phyloP scores from a whole-genome alignment of 2,888 invertebrate genomes.

The Imbricaverruca yamaguchii region DNA sequence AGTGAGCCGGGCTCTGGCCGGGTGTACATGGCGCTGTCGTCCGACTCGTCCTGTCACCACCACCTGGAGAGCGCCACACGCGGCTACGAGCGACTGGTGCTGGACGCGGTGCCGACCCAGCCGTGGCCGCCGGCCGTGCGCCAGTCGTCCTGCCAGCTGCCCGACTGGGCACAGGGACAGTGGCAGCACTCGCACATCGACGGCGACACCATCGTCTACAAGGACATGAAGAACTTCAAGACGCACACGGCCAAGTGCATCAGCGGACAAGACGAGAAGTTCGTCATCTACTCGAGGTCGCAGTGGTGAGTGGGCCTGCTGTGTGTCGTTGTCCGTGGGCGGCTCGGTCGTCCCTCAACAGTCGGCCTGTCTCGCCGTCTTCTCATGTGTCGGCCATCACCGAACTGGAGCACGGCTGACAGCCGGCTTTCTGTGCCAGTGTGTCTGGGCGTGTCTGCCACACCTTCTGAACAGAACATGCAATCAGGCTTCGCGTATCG shows the following conservation, averaged over 20 bases:
- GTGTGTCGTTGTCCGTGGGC: too few relatives aligned
- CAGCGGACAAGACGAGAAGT: constrained; percentile 43
- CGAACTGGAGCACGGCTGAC: too few relatives aligned
- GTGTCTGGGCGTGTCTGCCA: not conserved
- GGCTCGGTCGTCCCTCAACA: too few relatives aligned
- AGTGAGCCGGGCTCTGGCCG: constrained; percentile 47
- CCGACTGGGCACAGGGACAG: constrained; percentile 54
- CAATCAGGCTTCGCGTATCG: not conserved
- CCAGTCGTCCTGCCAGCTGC: constrained; percentile 46
- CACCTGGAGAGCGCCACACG: constrained; percentile 49
- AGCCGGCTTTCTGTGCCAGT: too few relatives aligned
- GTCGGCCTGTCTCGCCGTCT: too few relatives aligned
- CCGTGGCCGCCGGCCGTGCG: constrained; percentile 43
- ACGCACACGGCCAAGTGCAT: constrained; percentile 50
- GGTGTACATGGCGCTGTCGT: constrained; percentile 53
- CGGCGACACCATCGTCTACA: constrained; percentile 45
- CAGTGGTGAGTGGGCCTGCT: constrained; percentile 46
- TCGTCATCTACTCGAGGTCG: constrained; percentile 48
- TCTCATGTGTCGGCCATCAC: too few relatives aligned
- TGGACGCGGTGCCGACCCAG: constrained; percentile 39
- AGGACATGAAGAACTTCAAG: constrained; percentile 48
- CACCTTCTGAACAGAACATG: not conserved
- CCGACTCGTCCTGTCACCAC: constrained; percentile 55
- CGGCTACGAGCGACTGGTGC: constrained; percentile 52
- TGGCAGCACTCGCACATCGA: constrained; percentile 53